Conservation (phyloP, 2,113 vertebrate genomes). For the Numenius arquata region DNA sequence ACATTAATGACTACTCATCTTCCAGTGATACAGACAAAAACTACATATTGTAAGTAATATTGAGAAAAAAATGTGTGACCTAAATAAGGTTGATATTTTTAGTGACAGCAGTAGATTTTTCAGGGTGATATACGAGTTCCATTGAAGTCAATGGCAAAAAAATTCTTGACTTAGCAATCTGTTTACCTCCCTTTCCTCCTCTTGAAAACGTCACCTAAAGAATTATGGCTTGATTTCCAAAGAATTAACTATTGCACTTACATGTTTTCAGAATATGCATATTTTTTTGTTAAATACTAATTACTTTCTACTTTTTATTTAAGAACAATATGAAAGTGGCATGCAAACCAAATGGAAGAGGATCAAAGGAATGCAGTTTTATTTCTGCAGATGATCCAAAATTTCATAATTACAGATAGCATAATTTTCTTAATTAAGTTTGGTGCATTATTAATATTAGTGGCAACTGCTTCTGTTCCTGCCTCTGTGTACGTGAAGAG, state of each 20-base stretch:
- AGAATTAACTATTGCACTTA: not conserved
- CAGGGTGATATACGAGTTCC: not conserved
- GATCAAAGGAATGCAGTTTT: slow-evolving; percentile 23
- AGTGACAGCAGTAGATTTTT: not conserved
- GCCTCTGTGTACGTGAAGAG: not conserved
- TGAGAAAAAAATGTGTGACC: not conserved
- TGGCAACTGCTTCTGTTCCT: not conserved
- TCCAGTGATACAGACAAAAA: not conserved
- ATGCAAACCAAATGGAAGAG: not conserved
- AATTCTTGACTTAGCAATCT: not conserved
- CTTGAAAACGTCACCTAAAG: not conserved
- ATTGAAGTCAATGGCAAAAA: not conserved
- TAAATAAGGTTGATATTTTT: not conserved
- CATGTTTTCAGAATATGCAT: not conserved
- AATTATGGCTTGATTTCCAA: not conserved
- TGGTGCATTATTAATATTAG: not conserved
- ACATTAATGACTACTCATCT: not conserved
- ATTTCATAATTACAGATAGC: not conserved
- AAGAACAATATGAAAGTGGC: not conserved
- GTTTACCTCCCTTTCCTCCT: not conserved
- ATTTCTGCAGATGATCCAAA: not conserved
- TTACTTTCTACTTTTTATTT: not conserved
- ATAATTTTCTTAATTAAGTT: slow-evolving; percentile 23
- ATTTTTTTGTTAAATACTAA: not conserved
- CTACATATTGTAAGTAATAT: not conserved